phyloP scores from a whole-genome alignment of 2,113 vertebrate species.

The Cyanoliseus patagonus region DNA sequence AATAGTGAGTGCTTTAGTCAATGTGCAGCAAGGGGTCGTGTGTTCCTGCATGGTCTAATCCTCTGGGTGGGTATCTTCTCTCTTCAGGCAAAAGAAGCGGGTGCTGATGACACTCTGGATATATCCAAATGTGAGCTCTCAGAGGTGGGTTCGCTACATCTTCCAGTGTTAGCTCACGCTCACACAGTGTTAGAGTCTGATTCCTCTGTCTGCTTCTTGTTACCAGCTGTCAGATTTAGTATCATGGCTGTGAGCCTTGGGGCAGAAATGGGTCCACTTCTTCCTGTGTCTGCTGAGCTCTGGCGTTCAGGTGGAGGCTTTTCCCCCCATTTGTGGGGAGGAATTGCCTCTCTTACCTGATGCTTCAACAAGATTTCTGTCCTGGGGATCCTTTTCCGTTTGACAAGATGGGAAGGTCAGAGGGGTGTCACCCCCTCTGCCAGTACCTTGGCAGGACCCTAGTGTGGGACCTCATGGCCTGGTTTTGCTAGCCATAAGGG shows the following conservation, averaged over 20 bases:
- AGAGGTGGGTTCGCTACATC: slow-evolving; percentile 76
- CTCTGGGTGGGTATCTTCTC: neutral
- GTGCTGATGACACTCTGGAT: slow-evolving; percentile 91
- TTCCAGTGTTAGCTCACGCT: neutral
- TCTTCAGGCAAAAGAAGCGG: slow-evolving; percentile 89
- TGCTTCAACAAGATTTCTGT: neutral
- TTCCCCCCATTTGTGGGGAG: neutral
- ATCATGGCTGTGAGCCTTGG: neutral
- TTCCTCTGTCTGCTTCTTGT: neutral
- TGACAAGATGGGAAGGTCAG: neutral
- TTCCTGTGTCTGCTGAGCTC: neutral
- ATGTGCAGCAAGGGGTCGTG: neutral
- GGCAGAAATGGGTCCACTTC: neutral
- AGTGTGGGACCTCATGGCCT: neutral
- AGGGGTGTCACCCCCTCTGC: neutral
- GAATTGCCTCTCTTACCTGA: neutral
- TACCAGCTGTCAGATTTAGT: neutral
- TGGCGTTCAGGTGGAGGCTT: neutral
- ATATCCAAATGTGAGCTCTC: slow-evolving; percentile 90
- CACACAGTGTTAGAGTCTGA: neutral
- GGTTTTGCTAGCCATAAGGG: neutral
- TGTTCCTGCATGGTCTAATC: neutral
- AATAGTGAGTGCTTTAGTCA: neutral
- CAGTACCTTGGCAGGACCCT: neutral
- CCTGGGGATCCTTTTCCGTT: neutral